Evolutionary conservation across 2,888 invertebrate species (phyloP), one percentile per base, ranked within the genome.

Genomic region (Margaritifera margaritifera): DNA sequence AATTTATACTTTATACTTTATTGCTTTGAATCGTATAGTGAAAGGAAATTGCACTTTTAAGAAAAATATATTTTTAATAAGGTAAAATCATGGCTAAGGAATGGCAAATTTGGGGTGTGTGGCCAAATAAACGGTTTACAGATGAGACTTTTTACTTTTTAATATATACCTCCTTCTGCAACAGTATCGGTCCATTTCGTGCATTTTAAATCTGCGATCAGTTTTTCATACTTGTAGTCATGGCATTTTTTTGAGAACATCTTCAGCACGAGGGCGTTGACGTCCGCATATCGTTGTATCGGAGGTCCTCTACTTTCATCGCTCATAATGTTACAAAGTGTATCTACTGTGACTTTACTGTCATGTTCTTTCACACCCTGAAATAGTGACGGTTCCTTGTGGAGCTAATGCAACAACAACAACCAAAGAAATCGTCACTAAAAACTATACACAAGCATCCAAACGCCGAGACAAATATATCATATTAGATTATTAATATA

Each of bases 321-420:
- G 8, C 82, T 87, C 92, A 98, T 93, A 66, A 96, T 92, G 72
- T 93, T 91, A 87, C 98, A 98, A 11, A 96, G 92, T 24, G 93
- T 92, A 86, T 95, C 94, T 42, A 98, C 95, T 4, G 96, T 96
- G 15, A 96, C 91, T 76, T 93, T 94, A n/a, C 92, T 92, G 51
- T 92, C 92, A 68, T 42, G 11, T 11, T 42, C 42, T 42, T 42
- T 42, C 42, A 42, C 2, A 42, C 42, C 42, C 42, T 42, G 42
- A 42, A 42, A 42, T 15, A 42, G 15, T 15, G 2, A 42, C 42
- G 15, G 42, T 42, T 42, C 42, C 15, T 42, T 11, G 4, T 42
- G 42, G 1, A 42, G 15, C 42, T 42, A 42, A 42, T 42, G 42
- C 42, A 42, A 42, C 11, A 42, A 3, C 15, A 15, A 42, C 42